Evolutionary conservation across 2,113 vertebrate species (phyloP), one percentile per base, ranked within the genome.

Genomic region (Pluvianellus socialis): DNA sequence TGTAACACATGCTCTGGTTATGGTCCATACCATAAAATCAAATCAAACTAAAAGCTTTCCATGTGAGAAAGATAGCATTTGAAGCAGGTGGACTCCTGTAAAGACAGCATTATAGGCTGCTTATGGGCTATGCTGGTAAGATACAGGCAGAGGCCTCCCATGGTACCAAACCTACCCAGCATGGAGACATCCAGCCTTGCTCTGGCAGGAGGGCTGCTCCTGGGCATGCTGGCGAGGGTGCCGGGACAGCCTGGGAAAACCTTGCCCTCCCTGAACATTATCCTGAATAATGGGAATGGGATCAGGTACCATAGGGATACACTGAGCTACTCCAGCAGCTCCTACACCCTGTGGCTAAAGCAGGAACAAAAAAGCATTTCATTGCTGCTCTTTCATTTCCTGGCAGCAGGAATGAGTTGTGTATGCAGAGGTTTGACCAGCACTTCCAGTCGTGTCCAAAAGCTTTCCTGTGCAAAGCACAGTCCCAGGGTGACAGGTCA

Each of bases 221-320:
- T 22, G 23, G 22, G 26, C 23, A 23, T 15, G 22, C 11, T 49
- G 49, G 49, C 11, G 11, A 49, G 49, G 49, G 22, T 15, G 12
- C n/a, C 28, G 30, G 30, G n/a, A 71, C 18, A 40, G 35, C 20
- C 33, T 35, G 24, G 9, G 18, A 65, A 26, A 30, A 59, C 6
- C 28, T 52, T 70, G 44, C 33, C 24, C 52, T 47, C 28, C 44
- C 45, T n/a, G 52, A 77, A n/a, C 38, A 38, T 38, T 38, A 38
- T 53, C 19, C 26, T 40, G 33, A 52, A 71, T 53, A 71, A 58
- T 59, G n/a, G 10, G 6, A 5, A 14, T 53, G 58, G 38, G 18
- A 65, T 58, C n/a, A 33, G 15, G 53, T n/a, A 27, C 28, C 1
- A 0, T 2, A 74, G 24, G 23, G 14, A 23, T 59, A 63, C 1